phyloP scores from a whole-genome alignment of 1,140 invertebrate species.

The Leptinotarsa defecta region DNA sequence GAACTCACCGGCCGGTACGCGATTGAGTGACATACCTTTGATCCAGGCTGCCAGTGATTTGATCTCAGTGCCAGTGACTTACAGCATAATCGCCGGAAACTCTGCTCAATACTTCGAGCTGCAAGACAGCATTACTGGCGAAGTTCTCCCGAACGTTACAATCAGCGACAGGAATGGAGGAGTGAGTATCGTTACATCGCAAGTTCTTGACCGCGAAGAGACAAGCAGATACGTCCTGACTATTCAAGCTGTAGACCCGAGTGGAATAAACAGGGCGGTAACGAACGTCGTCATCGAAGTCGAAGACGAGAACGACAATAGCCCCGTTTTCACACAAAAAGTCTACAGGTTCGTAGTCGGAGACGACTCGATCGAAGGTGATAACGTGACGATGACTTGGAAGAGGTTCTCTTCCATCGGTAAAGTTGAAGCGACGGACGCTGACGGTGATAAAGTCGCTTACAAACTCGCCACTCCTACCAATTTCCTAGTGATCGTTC shows the following conservation, averaged over 20 bases:
- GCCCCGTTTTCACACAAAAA: constrained; percentile 76
- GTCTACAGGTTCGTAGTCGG: constrained; percentile 78
- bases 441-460: constrained; percentile 84
- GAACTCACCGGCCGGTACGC: constrained; percentile 72
- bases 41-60: constrained; percentile 64
- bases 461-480: constrained; percentile 80
- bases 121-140: constrained; percentile 62
- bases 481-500: constrained; percentile 82
- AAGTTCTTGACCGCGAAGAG: constrained; percentile 74
- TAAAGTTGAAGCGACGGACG: constrained; percentile 79
- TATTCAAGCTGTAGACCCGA: constrained; percentile 75
- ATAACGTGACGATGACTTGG: constrained; percentile 64
- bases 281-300: constrained; percentile 75
- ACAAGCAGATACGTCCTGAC: constrained; percentile 71
- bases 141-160: constrained; percentile 63
- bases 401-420: constrained; percentile 80
- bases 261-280: constrained; percentile 73
- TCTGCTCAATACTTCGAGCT: constrained; percentile 72
- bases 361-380: constrained; percentile 60
- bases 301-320: constrained; percentile 88
- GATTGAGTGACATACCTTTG: constrained; percentile 69
- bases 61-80: constrained; percentile 69
- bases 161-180: constrained; percentile 64
- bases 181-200: constrained; percentile 72
- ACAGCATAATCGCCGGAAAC: constrained; percentile 76